Percentiles rank a stretch among this genome's conserved stretches.
These are phyloP conservation scores for Drosophila macrospina DNA, from an alignment of 2,888 invertebrate genomes.

Conservation along the genomic window DNA sequence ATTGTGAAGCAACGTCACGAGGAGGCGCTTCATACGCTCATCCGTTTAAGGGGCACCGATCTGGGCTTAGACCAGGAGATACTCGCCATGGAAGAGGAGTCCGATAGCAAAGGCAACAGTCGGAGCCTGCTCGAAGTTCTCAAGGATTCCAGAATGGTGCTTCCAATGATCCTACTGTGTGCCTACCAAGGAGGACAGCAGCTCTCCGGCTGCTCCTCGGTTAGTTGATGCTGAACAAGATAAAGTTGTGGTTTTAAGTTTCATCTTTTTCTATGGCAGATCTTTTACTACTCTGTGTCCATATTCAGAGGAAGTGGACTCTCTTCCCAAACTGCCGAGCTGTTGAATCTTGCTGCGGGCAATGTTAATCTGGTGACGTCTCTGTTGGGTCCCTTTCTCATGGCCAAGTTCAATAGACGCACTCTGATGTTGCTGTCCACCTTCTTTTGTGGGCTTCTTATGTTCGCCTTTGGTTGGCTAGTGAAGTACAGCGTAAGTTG, in stretches of 20 bases:
- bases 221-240: background rate
- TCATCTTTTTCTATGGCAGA: conserved; percentile 17
- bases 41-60: conserved; percentile 87
- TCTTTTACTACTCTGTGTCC: conserved; percentile 61
- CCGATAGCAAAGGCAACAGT: conserved; percentile 25
- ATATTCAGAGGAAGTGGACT: conserved; percentile 52
- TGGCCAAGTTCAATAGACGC: conserved; percentile 60
- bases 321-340: conserved; percentile 29
- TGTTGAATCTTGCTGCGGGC: conserved; percentile 48
- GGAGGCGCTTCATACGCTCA: conserved; percentile 88
- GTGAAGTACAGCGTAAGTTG: conserved; percentile 42
- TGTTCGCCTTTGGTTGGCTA: conserved; percentile 49
- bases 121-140: conserved; percentile 38
- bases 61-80: conserved; percentile 45
- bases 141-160: conserved; percentile 30
- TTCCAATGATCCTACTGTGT: conserved; percentile 55
- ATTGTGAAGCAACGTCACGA: conserved; percentile 89
- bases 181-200: conserved; percentile 63
- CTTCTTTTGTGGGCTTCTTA: conserved; percentile 41
- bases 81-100: conserved; percentile 51
- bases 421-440: conserved; percentile 57
- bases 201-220: conserved; percentile 61
- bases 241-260: background rate
- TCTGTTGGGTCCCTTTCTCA: conserved; percentile 47
- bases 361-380: conserved; percentile 47